Conservation (phyloP, 2,888 invertebrate species). For the Nemotelus nigrinus region DNA sequence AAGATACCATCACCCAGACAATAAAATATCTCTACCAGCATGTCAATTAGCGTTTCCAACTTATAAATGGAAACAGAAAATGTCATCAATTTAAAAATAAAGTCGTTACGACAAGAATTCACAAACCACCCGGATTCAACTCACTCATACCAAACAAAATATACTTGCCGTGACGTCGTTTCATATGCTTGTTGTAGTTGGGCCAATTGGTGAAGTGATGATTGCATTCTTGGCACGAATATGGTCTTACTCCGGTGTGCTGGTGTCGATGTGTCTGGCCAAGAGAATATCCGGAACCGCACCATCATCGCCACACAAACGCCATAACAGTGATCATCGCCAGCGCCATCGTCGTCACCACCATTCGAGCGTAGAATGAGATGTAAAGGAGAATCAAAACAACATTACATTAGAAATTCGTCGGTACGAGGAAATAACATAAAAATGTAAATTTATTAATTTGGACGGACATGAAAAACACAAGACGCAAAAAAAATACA, state of each 20-base stretch:
- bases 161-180: slow-evolving; percentile 72
- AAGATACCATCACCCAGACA: too few relatives aligned
- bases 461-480: slow-evolving; percentile 11
- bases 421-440: not conserved
- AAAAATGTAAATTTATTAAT: slow-evolving; percentile 40
- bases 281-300: slow-evolving; percentile 37
- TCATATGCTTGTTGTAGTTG: slow-evolving; percentile 85
- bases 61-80: not conserved
- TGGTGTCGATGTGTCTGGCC: slow-evolving; percentile 74
- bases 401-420: slow-evolving; percentile 20
- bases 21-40: not conserved
- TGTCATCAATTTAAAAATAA: slow-evolving; percentile 1
- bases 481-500: not conserved
- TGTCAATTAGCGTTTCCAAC: slow-evolving; percentile 2
- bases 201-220: slow-evolving; percentile 84
- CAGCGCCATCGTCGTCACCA: too few relatives aligned
- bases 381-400: not conserved
- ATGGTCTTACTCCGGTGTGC: slow-evolving; percentile 78
- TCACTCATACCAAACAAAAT: slow-evolving; percentile 21
- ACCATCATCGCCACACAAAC: not conserved
- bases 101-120: slow-evolving; percentile 10
- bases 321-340: not conserved
- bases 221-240: slow-evolving; percentile 77
- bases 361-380: too few relatives aligned
- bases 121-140: not conserved